Conservation (phyloP, 2,797 vertebrate genomes). For the Sciurus vulgaris region DNA sequence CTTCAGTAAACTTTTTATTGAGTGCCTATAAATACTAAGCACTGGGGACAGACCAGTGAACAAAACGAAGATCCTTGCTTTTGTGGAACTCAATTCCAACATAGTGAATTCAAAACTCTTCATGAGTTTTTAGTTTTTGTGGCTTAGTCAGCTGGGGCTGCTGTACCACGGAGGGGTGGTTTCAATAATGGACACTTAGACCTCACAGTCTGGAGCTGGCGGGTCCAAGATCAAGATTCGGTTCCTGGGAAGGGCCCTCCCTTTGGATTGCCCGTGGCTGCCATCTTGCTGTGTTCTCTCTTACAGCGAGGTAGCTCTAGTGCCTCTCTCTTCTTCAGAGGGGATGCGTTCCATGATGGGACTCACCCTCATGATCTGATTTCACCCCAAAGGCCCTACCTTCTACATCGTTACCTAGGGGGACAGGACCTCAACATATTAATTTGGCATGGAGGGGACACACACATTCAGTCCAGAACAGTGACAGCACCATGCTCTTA, state of each 20-base stretch:
- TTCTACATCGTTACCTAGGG: background rate
- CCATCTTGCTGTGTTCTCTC: background rate
- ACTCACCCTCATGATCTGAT: background rate
- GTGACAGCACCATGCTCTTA: background rate
- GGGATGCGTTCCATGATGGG: background rate
- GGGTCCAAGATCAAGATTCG: background rate
- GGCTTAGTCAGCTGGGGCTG: background rate
- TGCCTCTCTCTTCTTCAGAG: background rate
- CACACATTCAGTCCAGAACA: background rate
- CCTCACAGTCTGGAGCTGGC: background rate
- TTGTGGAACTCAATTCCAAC: background rate
- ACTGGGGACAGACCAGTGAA: constrained; percentile 1
- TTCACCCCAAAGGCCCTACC: background rate
- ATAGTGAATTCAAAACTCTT: background rate
- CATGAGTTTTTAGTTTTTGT: background rate
- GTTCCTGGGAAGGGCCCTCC: background rate
- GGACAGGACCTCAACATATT: background rate
- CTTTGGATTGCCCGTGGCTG: background rate
- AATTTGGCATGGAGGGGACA: background rate
- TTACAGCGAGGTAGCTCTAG: background rate
- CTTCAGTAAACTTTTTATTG: constrained; percentile 44
- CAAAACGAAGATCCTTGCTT: constrained; percentile 16
- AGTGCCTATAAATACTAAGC: constrained; percentile 45
- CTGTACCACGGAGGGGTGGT: background rate
- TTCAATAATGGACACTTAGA: background rate